Conservation (phyloP, 2,797 vertebrate genomes). For the Margarornis squamiger region DNA sequence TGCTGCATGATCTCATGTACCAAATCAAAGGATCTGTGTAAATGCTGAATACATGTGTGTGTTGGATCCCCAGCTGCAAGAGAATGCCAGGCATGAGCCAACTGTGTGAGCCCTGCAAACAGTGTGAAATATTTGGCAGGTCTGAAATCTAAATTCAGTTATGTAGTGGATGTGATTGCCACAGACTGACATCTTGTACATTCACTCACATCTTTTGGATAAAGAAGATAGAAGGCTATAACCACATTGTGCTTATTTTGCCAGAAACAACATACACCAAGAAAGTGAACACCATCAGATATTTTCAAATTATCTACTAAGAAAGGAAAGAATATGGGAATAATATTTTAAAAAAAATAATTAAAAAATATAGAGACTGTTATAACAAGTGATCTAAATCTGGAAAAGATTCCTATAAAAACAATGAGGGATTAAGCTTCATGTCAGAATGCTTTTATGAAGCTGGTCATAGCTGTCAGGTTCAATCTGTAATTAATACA, state of each 20-base stretch:
- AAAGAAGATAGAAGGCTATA: neutral
- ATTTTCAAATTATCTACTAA: neutral
- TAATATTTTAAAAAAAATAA: neutral
- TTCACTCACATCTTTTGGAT: neutral
- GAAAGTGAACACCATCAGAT: neutral
- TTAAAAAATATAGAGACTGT: neutral
- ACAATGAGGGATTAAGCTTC: neutral
- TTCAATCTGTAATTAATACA: conserved; percentile 3
- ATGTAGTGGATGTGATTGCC: neutral
- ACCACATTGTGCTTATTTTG: neutral
- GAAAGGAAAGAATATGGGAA: neutral
- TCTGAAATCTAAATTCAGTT: conserved; percentile 1
- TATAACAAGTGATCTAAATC: neutral
- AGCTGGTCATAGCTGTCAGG: neutral
- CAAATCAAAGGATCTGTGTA: neutral
- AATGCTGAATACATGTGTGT: neutral
- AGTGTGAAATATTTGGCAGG: neutral
- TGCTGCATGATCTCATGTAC: conserved; percentile 5
- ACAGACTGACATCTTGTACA: neutral
- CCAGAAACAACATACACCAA: neutral
- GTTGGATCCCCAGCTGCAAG: conserved; percentile 19
- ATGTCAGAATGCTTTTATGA: neutral
- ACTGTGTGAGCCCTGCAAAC: neutral
- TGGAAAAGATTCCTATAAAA: neutral
- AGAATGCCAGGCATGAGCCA: neutral